These are phyloP conservation scores for Camptogramma bilineatum DNA, from an alignment of 2,888 invertebrate species.

Conservation along the genomic window DNA sequence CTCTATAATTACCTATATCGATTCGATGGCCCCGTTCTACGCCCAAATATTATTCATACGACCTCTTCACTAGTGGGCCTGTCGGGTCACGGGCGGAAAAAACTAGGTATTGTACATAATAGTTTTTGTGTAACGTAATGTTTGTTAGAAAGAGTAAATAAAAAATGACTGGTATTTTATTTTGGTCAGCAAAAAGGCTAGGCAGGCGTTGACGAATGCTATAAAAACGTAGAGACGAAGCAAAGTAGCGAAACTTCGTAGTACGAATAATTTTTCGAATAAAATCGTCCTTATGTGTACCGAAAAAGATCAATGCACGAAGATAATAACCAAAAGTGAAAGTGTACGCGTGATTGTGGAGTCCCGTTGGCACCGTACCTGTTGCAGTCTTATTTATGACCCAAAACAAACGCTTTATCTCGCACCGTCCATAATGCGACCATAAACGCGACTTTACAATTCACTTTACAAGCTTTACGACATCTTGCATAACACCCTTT, in stretches of 20 bases:
- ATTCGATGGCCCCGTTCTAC: conserved; percentile 73
- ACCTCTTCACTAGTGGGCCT: conserved; percentile 70
- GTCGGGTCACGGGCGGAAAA: conserved; percentile 24
- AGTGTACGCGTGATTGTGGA: conserved; percentile 79
- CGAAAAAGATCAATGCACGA: conserved; percentile 68
- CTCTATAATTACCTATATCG: conserved; percentile 82
- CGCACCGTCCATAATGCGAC: conserved; percentile 78
- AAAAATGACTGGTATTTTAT: too few species aligned
- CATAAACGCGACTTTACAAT: conserved; percentile 77
- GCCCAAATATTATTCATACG: conserved; percentile 82
- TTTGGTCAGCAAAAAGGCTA: too few species aligned
- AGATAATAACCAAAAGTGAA: conserved; percentile 80
- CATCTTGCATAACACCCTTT: conserved; percentile 82
- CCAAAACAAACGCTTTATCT: conserved; percentile 85
- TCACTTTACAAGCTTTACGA: conserved; percentile 62
- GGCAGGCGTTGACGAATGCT: too few species aligned
- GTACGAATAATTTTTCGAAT: too few species aligned
- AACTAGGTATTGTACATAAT: conserved; percentile 4
- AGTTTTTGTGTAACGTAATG: conserved; percentile 23
- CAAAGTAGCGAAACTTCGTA: too few species aligned
- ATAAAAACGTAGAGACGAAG: too few species aligned
- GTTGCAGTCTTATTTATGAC: conserved; percentile 85
- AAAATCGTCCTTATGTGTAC: conserved; percentile 11
- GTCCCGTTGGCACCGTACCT: conserved; percentile 81
- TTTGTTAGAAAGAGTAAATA: too few species aligned